Evolutionary conservation across 2,113 vertebrate species (phyloP).

Genomic region (Archilochus colubris): DNA sequence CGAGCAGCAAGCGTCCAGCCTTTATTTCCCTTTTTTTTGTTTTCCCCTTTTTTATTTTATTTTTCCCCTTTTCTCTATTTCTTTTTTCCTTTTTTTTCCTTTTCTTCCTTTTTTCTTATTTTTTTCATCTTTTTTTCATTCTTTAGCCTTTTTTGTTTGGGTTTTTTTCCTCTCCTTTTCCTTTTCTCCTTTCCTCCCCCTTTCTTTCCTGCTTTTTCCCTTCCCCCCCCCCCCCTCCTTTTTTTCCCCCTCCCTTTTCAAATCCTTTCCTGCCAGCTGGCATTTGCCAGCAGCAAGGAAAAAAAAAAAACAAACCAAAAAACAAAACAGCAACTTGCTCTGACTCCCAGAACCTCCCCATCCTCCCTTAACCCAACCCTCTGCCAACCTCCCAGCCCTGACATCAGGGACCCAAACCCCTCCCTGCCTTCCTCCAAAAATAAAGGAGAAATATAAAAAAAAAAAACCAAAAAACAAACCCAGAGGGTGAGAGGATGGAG

Average conservation of each 20-base stretch:
- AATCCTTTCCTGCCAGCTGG: neutral
- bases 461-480: neutral
- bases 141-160: too few species aligned
- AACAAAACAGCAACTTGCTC: neutral
- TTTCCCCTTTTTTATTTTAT: too few species aligned
- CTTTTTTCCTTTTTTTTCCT: rapidly evolving
- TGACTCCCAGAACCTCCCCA: neutral
- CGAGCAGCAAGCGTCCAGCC: neutral
- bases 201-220: rapidly evolving
- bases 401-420: neutral
- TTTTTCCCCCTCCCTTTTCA: rapidly evolving
- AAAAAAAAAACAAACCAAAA: neutral
- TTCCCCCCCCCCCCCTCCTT: rapidly evolving
- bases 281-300: neutral
- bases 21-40: neutral
- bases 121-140: rapidly evolving
- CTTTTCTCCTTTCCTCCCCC: rapidly evolving
- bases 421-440: neutral
- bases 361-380: neutral
- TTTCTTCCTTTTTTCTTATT: rapidly evolving
- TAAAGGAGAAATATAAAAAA: neutral
- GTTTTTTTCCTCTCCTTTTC: too few species aligned
- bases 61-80: neutral
- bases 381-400: neutral
- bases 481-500: neutral